phyloP scores from a whole-genome alignment of 1,140 invertebrate species.

The Lineus longissimus region DNA sequence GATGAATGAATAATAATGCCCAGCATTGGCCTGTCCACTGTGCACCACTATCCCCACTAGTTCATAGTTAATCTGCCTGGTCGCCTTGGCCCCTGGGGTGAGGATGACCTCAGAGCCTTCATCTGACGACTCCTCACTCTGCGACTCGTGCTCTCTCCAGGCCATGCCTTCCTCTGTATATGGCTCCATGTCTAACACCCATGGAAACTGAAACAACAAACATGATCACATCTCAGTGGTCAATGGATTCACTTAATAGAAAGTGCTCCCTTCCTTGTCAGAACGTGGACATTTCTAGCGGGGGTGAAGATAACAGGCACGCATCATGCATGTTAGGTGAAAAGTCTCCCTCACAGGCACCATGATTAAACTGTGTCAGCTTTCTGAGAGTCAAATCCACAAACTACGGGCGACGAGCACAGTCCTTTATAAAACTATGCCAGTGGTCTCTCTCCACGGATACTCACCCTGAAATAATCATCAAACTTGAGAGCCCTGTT shows the following conservation, averaged over 20 bases:
- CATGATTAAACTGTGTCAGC: too few species aligned
- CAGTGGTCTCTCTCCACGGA: background rate
- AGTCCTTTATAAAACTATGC: background rate
- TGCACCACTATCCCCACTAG: conserved; percentile 96
- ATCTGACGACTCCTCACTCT: conserved; percentile 13
- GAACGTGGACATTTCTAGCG: background rate
- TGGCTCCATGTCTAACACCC: conserved; percentile 95
- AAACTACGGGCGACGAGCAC: background rate
- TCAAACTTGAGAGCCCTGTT: conserved; percentile 58
- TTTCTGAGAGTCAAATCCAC: too few species aligned
- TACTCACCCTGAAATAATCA: conserved; percentile 49
- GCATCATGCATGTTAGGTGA: too few species aligned
- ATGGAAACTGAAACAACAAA: conserved; percentile 74
- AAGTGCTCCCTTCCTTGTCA: background rate
- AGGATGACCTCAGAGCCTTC: conserved; percentile 16
- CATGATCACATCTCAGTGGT: background rate
- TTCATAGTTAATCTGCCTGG: conserved; percentile 75
- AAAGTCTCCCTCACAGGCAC: too few species aligned
- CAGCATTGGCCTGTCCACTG: conserved; percentile 93
- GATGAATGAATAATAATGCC: conserved; percentile 97
- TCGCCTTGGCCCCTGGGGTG: conserved; percentile 20
- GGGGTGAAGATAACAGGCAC: background rate
- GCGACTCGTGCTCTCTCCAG: conserved; percentile 28
- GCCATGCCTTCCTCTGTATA: conserved; percentile 95
- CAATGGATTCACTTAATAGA: background rate